Base-by-base conservation (phyloP, 1,140 invertebrate species). In the Pseudomyrmex flavicornis region DNA sequence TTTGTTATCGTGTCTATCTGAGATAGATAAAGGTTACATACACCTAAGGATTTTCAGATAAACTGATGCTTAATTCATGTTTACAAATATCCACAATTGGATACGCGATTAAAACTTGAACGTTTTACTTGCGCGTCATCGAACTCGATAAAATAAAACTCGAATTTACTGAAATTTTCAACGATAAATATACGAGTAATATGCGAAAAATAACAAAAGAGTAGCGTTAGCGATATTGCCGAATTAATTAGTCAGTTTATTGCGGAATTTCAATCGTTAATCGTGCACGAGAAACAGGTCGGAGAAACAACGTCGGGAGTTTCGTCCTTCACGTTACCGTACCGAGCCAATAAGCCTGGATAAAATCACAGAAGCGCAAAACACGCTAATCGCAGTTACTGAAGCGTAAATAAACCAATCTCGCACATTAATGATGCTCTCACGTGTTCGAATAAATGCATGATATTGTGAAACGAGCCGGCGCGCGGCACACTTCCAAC, bases 341-440 rank as follows among this genome's bases (percentile, higher is more conserved):
- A 0, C 10, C 68, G 12, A 20, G 10, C 26, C 4, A 12, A 58
- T 26, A n/a, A 10, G 22, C 35, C 17, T 12, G n/a, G 7, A 9
- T 20, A 46, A 75, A 62, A 8, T 62, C 26, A 50, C 58, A 50
- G 58, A 48, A 74, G 58, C 15, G 70, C 17, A 17, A 20, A 10
- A 59, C 17, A 26, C 15, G 15, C 26, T 26, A 50, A 5, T 74
- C 26, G 48, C 62, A 74, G 12, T 75, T 75, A 50, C 4, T 12
- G 61, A 52, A 63, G 12, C 61, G n/a, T 52, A 35, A 54, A 50
- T 46, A 66, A 66, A n/a, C 12, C 13, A 17, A 66, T 65, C 44
- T 3, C n/a, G 26, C 22, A 17, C 17, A 35, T 52, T 35, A 52
- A 76, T 13, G 1, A 65, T 44, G 48, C 22, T 52, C 48, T 52